These are phyloP conservation scores for Machimus rusticus DNA, from an alignment of 2,888 invertebrate genomes.

Conservation along the genomic window DNA sequence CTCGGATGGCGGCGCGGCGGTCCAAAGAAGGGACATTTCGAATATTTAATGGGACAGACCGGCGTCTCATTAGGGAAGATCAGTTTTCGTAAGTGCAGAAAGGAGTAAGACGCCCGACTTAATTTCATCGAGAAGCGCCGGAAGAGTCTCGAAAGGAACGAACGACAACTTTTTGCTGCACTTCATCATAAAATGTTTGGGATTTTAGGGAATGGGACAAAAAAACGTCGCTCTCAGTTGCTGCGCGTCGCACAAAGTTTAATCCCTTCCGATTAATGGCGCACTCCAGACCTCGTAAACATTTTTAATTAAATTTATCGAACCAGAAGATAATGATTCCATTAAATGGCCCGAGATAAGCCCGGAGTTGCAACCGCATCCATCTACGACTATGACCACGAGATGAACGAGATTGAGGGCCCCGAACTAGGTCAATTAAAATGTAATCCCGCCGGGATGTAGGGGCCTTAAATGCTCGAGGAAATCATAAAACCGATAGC, in stretches of 20 bases:
- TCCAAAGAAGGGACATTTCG: neutral
- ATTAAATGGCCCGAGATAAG: slow-evolving; percentile 34
- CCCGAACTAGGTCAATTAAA: slow-evolving; percentile 30
- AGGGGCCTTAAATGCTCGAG: neutral
- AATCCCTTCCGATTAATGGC: slow-evolving; percentile 27
- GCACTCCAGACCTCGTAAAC: slow-evolving; percentile 27
- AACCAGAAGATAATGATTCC: slow-evolving; percentile 32
- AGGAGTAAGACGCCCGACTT: neutral
- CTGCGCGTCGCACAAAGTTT: slow-evolving; percentile 17
- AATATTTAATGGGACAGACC: neutral
- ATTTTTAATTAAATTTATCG: slow-evolving; percentile 40
- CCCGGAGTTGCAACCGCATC: slow-evolving; percentile 31
- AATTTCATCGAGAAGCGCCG: neutral
- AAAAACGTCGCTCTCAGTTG: neutral
- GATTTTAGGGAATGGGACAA: neutral
- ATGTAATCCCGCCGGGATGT: slow-evolving; percentile 16
- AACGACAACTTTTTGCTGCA: slow-evolving; percentile 20
- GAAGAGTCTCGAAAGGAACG: neutral
- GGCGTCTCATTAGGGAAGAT: slow-evolving; percentile 14
- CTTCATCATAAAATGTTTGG: neutral
- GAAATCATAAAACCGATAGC: slow-evolving; percentile 31
- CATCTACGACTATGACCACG: slow-evolving; percentile 19
- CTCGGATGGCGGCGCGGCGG: neutral
- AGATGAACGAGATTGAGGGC: neutral
- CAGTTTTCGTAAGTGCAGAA: slow-evolving; percentile 6